Percentiles rank a stretch among this genome's conserved stretches.
Evolutionary conservation across 2,797 vertebrate species (phyloP).

Genomic region (Sebastes wilsoni): DNA sequence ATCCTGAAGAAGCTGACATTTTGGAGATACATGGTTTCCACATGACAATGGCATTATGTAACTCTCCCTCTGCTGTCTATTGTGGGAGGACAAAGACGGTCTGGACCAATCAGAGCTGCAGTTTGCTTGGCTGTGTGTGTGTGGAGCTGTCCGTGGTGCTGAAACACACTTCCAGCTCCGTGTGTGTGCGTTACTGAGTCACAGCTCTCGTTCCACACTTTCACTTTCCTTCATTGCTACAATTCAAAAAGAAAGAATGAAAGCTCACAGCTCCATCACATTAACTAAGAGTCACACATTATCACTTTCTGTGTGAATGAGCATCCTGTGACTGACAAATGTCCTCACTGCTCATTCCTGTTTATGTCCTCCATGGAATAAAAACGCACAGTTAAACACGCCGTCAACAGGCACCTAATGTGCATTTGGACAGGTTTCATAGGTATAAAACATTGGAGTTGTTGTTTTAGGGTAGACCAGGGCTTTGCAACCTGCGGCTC

Average conservation of each 20-base stretch:
- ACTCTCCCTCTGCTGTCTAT: neutral
- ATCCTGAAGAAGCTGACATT: neutral
- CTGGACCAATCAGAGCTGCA: constrained; percentile 30
- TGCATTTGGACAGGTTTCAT: neutral
- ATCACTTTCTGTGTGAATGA: neutral
- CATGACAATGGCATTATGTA: neutral
- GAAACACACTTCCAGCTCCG: constrained; percentile 17
- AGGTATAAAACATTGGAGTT: neutral
- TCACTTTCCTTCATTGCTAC: neutral
- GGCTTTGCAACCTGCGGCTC: no score
- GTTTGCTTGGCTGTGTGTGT: neutral
- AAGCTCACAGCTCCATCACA: neutral
- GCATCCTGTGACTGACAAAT: neutral
- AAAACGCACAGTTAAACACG: constrained; percentile 14
- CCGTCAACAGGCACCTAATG: neutral
- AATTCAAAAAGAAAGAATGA: neutral
- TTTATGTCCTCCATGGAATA: neutral
- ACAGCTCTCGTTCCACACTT: no score
- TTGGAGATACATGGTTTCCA: neutral
- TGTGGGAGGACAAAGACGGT: constrained; percentile 2
- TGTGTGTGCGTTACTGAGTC: neutral
- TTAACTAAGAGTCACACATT: constrained; percentile 6
- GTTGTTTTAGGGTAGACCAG: neutral
- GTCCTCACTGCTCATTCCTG: neutral
- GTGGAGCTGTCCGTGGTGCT: constrained; percentile 60